Evolutionary conservation across 2,797 vertebrate genomes (phyloP).

Genomic region (Syndactyla subalaris): DNA sequence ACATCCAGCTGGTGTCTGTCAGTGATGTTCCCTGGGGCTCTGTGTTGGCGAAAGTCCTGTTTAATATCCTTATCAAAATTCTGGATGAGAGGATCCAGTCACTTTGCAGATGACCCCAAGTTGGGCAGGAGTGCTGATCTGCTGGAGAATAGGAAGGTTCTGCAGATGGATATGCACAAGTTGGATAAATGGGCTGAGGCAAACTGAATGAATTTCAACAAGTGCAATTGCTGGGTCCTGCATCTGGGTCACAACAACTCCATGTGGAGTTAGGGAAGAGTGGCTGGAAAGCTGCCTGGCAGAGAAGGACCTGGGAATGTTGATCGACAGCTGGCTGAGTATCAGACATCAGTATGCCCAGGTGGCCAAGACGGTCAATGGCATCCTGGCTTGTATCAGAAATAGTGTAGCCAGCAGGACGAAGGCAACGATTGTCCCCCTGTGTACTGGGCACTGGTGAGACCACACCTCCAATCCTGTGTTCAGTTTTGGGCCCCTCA

Average conservation of each 20-base stretch:
- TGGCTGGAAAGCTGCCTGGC: not conserved
- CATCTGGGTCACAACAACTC: not conserved
- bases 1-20: not conserved
- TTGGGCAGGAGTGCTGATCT: not conserved
- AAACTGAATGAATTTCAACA: not conserved
- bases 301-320: rapidly evolving
- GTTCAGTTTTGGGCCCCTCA: not conserved
- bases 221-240: not conserved
- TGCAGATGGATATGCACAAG: not conserved
- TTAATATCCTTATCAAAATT: not conserved
- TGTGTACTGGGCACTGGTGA: not conserved
- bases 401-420: not conserved
- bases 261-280: not conserved
- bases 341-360: not conserved
- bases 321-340: rapidly evolving
- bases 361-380: not conserved
- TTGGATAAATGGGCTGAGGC: not conserved
- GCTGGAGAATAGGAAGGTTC: not conserved
- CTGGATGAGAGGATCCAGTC: not conserved
- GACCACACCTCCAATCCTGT: not conserved
- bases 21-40: not conserved
- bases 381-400: not conserved
- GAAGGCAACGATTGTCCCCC: not conserved
- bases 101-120: not conserved
- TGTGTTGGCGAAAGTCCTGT: not conserved